Conservation (phyloP, 2,797 vertebrate genomes). For the Benthosema pterotum region DNA sequence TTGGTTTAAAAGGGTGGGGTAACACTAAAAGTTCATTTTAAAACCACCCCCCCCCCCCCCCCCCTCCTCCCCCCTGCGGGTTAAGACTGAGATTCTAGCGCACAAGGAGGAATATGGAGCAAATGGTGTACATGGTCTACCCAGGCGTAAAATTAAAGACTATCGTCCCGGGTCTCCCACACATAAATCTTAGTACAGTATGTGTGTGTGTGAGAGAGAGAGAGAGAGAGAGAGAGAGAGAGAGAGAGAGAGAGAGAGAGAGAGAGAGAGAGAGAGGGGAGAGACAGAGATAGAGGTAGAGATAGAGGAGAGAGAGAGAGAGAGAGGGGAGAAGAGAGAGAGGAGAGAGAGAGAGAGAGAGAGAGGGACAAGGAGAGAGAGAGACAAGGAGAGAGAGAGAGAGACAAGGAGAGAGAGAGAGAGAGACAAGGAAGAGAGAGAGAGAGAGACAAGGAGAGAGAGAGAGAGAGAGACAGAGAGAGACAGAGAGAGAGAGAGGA, state of each 20-base stretch:
- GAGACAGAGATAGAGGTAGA: constrained; percentile 20
- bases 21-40: constrained; percentile 50
- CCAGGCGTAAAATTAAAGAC: constrained; percentile 82
- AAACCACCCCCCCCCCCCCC: constrained; percentile 50
- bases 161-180: constrained; percentile 67
- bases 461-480: constrained; percentile 27
- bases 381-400: constrained; percentile 5
- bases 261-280: constrained; percentile 17
- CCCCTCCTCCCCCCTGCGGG: constrained; percentile 36
- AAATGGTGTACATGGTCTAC: constrained; percentile 67
- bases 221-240: constrained; percentile 14
- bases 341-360: constrained; percentile 5
- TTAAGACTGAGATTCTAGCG: constrained; percentile 57
- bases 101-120: constrained; percentile 66
- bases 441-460: constrained; percentile 19
- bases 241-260: constrained; percentile 23
- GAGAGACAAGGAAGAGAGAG: constrained; percentile 29
- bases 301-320: constrained; percentile 22
- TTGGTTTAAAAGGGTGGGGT: constrained; percentile 46
- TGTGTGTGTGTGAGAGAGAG: no score
- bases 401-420: constrained; percentile 19
- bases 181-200: constrained; percentile 72
- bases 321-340: constrained; percentile 9
- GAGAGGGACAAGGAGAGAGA: constrained; percentile 24
- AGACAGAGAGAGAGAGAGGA: constrained; percentile 16